Evolutionary conservation across 2,888 invertebrate genomes (phyloP), one percentile per base, ranked within the genome.

Genomic region (Asteroscopus sphinx): DNA sequence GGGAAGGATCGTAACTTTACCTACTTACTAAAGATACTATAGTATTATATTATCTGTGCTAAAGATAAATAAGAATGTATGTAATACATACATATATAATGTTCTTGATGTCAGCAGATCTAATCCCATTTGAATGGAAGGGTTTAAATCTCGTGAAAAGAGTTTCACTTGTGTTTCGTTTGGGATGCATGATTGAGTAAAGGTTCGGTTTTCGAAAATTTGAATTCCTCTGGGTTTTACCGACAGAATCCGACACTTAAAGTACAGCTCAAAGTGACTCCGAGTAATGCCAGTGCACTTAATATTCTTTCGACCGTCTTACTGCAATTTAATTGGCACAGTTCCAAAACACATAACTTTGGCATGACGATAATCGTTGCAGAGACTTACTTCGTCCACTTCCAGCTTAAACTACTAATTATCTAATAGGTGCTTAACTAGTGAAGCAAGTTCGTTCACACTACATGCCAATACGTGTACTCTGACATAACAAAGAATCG

Each of bases 401-500:
- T 35, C 1, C 39, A 12, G 15, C 13, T 12, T n/a, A 35, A 42
- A 42, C 9, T 9, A 45, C 46, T 26, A 26, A 17, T 36, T 26
- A 46, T 21, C 39, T 13, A 30, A 30, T 11, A n/a, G 7, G 0
- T 17, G n/a, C 15, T 25, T 7, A 45, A 9, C 32, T 2, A 9
- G 16, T 25, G 7, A 6, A 8, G 39, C 40, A n/a, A 48, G 63
- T 63, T 57, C 57, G 13, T 52, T 48, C 36, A 68, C 49, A 40
- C 21, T 11, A 35, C 44, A 45, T 12, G 16, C 36, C 36, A 36
- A 52, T n/a, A 42, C 37, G 33, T 21, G 32, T 47, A 36, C 36
- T 48, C 48, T 62, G 55, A 54, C 48, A 54, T 53, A 66, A 66
- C 55, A 28, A 46, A 52, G 48, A 58, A 57, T 53, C 63, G 45